Conservation (phyloP, 1,140 invertebrate genomes). For the Oncopeltus fasciatus region DNA sequence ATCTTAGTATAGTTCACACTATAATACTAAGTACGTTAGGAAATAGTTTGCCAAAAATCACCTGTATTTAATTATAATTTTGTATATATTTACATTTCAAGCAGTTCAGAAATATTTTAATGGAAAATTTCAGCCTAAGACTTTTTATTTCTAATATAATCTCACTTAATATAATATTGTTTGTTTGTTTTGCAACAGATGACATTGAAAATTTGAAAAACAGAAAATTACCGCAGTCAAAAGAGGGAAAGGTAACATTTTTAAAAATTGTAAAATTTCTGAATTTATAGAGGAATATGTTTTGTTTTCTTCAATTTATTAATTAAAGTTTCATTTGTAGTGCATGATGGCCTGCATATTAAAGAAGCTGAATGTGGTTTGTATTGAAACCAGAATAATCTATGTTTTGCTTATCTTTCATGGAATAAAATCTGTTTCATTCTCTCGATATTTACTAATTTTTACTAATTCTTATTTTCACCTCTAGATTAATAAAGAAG, state of each 20-base stretch:
- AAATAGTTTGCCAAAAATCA: no score
- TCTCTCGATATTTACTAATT: background rate
- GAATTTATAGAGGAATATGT: background rate
- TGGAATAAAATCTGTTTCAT: background rate
- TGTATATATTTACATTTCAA: no score
- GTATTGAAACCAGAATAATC: background rate
- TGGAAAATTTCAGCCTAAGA: no score
- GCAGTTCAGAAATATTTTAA: no score
- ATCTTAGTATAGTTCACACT: no score
- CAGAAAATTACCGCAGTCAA: background rate
- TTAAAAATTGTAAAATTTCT: background rate
- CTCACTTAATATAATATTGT: no score
- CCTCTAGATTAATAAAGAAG: background rate
- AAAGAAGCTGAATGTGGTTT: slow-evolving; percentile 4
- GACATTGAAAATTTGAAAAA: slow-evolving; percentile 1
- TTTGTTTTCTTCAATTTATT: background rate
- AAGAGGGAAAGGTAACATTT: background rate
- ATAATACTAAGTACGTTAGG: no score
- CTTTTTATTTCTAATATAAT: no score
- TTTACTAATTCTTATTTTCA: background rate
- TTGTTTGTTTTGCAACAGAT: background rate
- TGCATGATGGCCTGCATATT: slow-evolving; percentile 10
- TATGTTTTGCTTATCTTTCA: no score
- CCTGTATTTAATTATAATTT: no score
- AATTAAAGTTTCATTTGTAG: background rate